Evolutionary conservation across 2,888 invertebrate genomes (phyloP).

Genomic region (Conistra vaccinii): DNA sequence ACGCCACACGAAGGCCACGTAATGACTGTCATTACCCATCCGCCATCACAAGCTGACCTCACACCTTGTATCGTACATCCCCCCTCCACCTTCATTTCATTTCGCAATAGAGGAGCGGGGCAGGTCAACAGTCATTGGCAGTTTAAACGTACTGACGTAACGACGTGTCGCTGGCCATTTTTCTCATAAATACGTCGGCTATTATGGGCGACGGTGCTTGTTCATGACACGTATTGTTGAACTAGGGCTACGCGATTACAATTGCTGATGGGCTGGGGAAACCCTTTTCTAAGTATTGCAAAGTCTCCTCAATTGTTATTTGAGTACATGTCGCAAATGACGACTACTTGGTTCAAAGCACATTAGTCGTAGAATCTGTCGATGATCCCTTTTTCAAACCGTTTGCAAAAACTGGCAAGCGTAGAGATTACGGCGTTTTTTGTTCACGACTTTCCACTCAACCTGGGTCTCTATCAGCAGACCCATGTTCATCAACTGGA

Average conservation of each 20-base stretch:
- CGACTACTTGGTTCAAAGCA: background rate
- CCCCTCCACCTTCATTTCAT: conserved; percentile 17
- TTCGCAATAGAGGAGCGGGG: conserved; percentile 7
- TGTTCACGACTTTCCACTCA: background rate
- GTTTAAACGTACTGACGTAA: conserved; percentile 42
- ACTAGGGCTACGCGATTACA: conserved; percentile 37
- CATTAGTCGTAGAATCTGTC: background rate
- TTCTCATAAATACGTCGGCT: conserved; percentile 56
- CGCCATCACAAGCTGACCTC: conserved; percentile 64
- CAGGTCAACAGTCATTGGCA: conserved; percentile 49
- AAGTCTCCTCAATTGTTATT: background rate
- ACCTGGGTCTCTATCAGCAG: background rate
- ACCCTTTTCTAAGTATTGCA: conserved; percentile 7
- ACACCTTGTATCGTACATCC: conserved; percentile 22
- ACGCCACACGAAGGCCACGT: conserved; percentile 77
- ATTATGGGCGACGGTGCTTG: conserved; percentile 48
- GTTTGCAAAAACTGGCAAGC: background rate
- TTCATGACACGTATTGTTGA: conserved; percentile 55
- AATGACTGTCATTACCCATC: conserved; percentile 80
- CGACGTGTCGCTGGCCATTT: conserved; percentile 52
- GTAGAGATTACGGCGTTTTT: background rate
- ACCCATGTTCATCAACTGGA: background rate
- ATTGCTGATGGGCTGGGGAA: conserved; percentile 37
- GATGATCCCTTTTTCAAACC: background rate
- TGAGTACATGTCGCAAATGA: background rate